Evolutionary conservation across 2,113 vertebrate species (phyloP).

Genomic region (Oryzias curvinotus): DNA sequence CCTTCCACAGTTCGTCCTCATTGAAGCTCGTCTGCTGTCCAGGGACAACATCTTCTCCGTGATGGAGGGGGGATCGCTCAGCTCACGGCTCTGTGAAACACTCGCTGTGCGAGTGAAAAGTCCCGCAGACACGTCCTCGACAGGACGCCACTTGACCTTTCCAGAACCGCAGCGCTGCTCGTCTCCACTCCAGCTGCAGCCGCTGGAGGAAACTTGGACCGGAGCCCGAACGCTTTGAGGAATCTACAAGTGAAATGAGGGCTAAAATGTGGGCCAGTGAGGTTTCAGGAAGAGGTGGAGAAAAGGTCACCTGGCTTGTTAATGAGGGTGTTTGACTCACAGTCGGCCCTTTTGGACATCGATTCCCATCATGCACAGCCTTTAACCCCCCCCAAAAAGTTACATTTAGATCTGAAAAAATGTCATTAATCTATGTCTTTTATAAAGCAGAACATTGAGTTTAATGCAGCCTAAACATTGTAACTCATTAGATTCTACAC

Average conservation of each 20-base stretch:
- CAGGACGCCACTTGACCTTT: conserved; percentile 1
- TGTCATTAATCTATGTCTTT: too few species aligned
- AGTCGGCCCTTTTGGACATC: too few species aligned
- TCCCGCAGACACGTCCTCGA: too few species aligned
- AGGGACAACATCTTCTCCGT: conserved; percentile 10
- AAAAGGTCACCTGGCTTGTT: background rate
- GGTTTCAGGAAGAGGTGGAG: too few species aligned
- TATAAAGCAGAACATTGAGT: too few species aligned
- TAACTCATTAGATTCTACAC: too few species aligned
- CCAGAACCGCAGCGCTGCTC: background rate
- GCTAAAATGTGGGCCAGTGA: background rate
- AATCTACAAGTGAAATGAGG: conserved; percentile 5
- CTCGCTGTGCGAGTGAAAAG: background rate
- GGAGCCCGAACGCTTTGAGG: background rate
- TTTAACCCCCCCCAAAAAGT: too few species aligned
- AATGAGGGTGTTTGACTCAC: too few species aligned
- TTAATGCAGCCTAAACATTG: too few species aligned
- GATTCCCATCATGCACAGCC: too few species aligned
- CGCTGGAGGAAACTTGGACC: background rate
- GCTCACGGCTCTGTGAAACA: background rate
- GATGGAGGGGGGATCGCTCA: conserved; percentile 9
- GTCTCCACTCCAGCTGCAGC: background rate
- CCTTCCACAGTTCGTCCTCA: background rate
- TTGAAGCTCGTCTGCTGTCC: conserved; percentile 3
- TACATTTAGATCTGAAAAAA: too few species aligned